Evolutionary conservation across 1,140 invertebrate species (phyloP).

Genomic region (Drosophila obscura): DNA sequence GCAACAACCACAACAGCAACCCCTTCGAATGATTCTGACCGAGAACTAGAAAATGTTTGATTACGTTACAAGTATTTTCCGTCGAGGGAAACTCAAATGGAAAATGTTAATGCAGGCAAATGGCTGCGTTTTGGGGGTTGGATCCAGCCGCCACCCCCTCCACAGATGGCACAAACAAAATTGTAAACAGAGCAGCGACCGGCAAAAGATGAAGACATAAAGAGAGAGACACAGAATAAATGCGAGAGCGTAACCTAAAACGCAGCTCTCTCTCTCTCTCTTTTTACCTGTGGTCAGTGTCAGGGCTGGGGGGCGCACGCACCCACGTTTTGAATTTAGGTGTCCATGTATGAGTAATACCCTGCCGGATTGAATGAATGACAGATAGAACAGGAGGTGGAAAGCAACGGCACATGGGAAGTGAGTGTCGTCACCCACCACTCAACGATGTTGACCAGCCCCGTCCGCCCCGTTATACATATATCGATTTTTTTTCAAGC

Average conservation of each 20-base stretch:
- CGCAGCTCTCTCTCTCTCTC: constrained; percentile 6
- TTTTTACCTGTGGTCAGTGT: constrained; percentile 78
- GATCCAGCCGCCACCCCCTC: constrained; percentile 1
- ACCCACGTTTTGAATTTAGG: constrained; percentile 41
- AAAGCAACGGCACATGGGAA: constrained; percentile 42
- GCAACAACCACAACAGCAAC: constrained; percentile 38
- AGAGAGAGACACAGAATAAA: constrained; percentile 27
- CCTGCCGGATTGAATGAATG: constrained; percentile 56
- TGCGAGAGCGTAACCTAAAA: constrained; percentile 31
- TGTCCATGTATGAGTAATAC: constrained; percentile 41
- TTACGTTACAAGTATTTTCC: constrained; percentile 1
- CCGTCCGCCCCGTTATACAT: background rate
- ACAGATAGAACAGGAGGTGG: constrained; percentile 39
- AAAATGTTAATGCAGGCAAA: constrained; percentile 39
- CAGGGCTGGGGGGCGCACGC: constrained; percentile 56
- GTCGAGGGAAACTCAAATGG: constrained; percentile 1
- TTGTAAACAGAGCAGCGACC: constrained; percentile 71
- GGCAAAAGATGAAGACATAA: constrained; percentile 38
- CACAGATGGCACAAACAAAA: constrained; percentile 35
- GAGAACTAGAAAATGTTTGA: constrained; percentile 13
- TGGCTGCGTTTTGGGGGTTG: constrained; percentile 38
- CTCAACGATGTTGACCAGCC: constrained; percentile 32
- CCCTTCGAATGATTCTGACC: constrained; percentile 19
- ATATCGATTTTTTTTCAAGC: constrained; percentile 39
- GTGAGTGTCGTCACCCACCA: constrained; percentile 61